phyloP scores from a whole-genome alignment of 2,797 vertebrate genomes.

The Argyrosomus regius region DNA sequence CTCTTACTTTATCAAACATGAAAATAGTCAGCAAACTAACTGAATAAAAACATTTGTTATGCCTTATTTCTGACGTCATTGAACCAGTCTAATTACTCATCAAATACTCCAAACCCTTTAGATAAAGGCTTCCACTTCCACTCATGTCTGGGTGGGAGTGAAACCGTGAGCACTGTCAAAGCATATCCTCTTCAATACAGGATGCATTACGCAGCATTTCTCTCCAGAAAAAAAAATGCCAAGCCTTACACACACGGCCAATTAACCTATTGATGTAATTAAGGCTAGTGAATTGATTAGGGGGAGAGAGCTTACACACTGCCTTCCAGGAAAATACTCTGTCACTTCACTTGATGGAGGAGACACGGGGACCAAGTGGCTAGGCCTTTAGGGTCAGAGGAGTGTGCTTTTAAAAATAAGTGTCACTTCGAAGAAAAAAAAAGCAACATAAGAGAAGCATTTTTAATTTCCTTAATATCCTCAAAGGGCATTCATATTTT shows the following conservation, averaged over 20 bases:
- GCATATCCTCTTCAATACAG: slow-evolving; percentile 51
- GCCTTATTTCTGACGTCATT: neutral
- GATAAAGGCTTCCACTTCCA: slow-evolving; percentile 15
- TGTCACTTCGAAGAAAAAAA: slow-evolving; percentile 23
- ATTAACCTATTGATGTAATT: slow-evolving; percentile 86
- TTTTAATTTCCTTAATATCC: slow-evolving; percentile 66
- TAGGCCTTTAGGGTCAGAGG: neutral
- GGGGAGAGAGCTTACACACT: slow-evolving; percentile 59
- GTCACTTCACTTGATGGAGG: slow-evolving; percentile 67
- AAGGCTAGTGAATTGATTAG: slow-evolving; percentile 79
- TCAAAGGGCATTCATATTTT: slow-evolving; percentile 64
- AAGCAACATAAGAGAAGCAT: slow-evolving; percentile 21
- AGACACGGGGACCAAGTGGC: slow-evolving; percentile 22
- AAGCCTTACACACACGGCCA: slow-evolving; percentile 72
- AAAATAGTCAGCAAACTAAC: neutral
- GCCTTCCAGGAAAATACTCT: slow-evolving; percentile 75
- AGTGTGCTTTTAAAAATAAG: slow-evolving; percentile 37
- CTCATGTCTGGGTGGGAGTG: slow-evolving; percentile 27
- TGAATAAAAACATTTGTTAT: neutral
- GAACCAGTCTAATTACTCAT: neutral
- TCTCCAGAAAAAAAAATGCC: slow-evolving; percentile 54
- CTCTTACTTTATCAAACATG: neutral
- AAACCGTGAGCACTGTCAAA: slow-evolving; percentile 47
- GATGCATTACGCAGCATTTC: slow-evolving; percentile 73
- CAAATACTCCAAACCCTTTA: neutral